These are phyloP conservation scores for Drosophila tripunctata DNA, from an alignment of 2,888 invertebrate species.

Conservation along the genomic window DNA sequence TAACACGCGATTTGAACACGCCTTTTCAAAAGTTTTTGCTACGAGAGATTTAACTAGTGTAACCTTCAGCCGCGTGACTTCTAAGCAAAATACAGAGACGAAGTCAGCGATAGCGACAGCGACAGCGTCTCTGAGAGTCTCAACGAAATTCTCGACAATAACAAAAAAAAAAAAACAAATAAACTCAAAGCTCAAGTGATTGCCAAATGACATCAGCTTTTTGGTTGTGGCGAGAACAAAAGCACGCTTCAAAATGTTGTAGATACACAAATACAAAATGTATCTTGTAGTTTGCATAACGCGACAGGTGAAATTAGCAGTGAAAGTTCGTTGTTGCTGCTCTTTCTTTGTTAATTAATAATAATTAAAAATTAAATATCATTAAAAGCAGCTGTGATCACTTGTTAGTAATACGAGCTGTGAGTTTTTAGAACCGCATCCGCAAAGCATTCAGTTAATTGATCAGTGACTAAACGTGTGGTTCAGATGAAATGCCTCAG, in stretches of 20 bases:
- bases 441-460: constrained; percentile 35
- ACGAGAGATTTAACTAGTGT: constrained; percentile 35
- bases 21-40: constrained; percentile 41
- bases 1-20: constrained; percentile 51
- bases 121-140: constrained; percentile 3
- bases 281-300: constrained; percentile 39
- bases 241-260: constrained; percentile 48
- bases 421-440: constrained; percentile 28
- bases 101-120: background rate
- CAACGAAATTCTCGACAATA: constrained; percentile 19
- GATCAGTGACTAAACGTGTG: constrained; percentile 53
- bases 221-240: constrained; percentile 53
- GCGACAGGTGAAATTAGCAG: constrained; percentile 45
- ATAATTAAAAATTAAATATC: constrained; percentile 28
- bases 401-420: constrained; percentile 20
- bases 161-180: constrained; percentile 18
- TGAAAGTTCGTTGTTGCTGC: constrained; percentile 46
- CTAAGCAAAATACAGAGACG: constrained; percentile 28
- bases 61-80: constrained; percentile 68
- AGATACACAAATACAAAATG: constrained; percentile 11
- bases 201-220: constrained; percentile 73
- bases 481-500: constrained; percentile 33
- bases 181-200: constrained; percentile 54
- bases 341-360: constrained; percentile 21
- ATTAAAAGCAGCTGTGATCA: constrained; percentile 15